Base-by-base conservation (phyloP, 92 coral and sea anemone species). In the Metridium senile region DNA sequence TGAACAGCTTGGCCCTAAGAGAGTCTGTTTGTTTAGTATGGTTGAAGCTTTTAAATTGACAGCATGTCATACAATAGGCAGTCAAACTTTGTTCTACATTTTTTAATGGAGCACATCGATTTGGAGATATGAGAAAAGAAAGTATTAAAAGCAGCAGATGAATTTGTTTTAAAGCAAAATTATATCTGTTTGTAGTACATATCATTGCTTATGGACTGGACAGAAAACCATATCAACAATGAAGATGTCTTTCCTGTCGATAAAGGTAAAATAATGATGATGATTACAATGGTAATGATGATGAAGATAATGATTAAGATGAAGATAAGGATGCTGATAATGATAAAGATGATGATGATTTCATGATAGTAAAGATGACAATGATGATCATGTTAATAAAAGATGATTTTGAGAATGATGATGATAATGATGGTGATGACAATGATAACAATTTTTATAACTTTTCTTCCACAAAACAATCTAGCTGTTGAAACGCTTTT, bases 241-340 rank as follows among this genome's bases (percentile, higher is more conserved):
- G 96, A 90, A 79, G 99, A 95, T 9, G 82, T 95, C 46, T 95
- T 95, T 67, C 99, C 99, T 17, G 89, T 93, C 35, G 91, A 88
- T 66, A 87, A 86, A 84, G 97, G 99, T 93, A 62, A 11, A 76
- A 29, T 0, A 19, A 54, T 54, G 59, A 54, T 20, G 19, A 29
- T 29, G 2, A n/a, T 54, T 19, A 22, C 70, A 9, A 9, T 70
- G 26, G 20, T n/a, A 3, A 54, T 54, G 20, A n/a, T 16, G 7
- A 45, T 45, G 16, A 45, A 45, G 16, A 45, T 45, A 45, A 45
- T 45, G 51, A 7, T 7, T 7, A 7, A 7, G n/a, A n/a, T n/a
- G n/a, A n/a, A n/a, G 51, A 45, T 45, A 16, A 45, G 13, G n/a
- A 64, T 25, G 27, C 70, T 58, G 59, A 39, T 79, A 3, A 22